Conservation (phyloP, 2,888 invertebrate genomes). For the Rhogogaster chlorosoma region DNA sequence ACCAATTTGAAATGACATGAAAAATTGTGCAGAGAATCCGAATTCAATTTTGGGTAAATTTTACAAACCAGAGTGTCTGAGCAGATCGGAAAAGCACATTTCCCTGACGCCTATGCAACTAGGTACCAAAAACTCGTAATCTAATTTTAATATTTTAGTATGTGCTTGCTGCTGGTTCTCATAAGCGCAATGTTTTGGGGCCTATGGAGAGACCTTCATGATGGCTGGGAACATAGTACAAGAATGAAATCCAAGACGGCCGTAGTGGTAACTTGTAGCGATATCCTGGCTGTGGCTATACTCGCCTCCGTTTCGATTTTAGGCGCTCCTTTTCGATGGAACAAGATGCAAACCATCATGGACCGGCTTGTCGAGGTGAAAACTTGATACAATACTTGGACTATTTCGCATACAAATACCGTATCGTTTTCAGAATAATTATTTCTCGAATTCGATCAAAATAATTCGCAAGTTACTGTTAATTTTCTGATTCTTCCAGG, state of each 20-base stretch:
- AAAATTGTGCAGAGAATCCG: background rate
- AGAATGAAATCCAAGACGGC: conserved; percentile 81
- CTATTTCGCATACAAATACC: background rate
- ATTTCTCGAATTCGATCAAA: background rate
- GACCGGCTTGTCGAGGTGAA: conserved; percentile 79
- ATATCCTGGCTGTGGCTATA: conserved; percentile 80
- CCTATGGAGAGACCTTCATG: conserved; percentile 79
- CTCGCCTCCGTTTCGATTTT: conserved; percentile 80
- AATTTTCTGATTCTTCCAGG: conserved; percentile 58
- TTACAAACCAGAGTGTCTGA: background rate
- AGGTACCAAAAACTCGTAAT: background rate
- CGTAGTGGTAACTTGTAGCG: conserved; percentile 81
- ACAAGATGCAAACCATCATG: conserved; percentile 79
- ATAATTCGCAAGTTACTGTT: background rate
- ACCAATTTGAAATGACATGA: too few species aligned
- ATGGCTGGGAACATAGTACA: conserved; percentile 80
- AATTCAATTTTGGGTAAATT: background rate
- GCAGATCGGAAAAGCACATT: background rate
- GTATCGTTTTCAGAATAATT: background rate
- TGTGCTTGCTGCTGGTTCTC: conserved; percentile 61
- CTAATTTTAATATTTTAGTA: conserved; percentile 55
- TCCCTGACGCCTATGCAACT: background rate
- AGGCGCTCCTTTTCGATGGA: conserved; percentile 80
- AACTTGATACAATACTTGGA: background rate
- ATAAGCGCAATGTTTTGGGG: conserved; percentile 76